Percentiles rank a stretch among this genome's conserved stretches.
These are phyloP conservation scores for Sylvia borin DNA, from an alignment of 2,797 vertebrate genomes.

Conservation along the genomic window DNA sequence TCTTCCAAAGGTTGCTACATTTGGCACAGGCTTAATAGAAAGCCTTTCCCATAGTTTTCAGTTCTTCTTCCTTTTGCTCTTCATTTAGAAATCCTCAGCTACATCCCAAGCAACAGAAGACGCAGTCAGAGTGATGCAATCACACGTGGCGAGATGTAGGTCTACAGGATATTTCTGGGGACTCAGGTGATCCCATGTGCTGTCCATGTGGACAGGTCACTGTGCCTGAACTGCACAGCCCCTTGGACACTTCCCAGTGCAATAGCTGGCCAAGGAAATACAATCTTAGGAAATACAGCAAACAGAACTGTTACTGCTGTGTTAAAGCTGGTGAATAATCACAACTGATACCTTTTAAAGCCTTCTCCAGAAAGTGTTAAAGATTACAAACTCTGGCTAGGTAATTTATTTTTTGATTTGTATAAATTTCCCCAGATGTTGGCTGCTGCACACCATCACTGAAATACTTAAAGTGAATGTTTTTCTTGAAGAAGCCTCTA, in stretches of 20 bases:
- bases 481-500: background rate
- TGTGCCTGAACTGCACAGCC: background rate
- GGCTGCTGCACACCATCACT: background rate
- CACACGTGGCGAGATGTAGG: accelerated
- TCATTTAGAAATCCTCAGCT: background rate
- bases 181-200: accelerated
- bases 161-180: background rate
- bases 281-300: background rate
- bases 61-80: background rate
- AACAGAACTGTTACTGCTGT: background rate
- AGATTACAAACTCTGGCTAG: background rate
- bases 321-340: background rate
- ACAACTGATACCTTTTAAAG: background rate
- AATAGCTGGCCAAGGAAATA: background rate
- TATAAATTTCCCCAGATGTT: background rate
- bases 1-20: background rate
- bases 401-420: background rate
- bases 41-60: background rate
- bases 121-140: background rate
- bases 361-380: background rate
- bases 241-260: background rate
- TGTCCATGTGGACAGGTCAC: background rate
- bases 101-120: background rate
- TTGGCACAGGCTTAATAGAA: background rate
- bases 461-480: background rate